These are phyloP conservation scores for Acanthiza pusilla DNA, from an alignment of 2,797 vertebrate species.

Conservation along the genomic window DNA sequence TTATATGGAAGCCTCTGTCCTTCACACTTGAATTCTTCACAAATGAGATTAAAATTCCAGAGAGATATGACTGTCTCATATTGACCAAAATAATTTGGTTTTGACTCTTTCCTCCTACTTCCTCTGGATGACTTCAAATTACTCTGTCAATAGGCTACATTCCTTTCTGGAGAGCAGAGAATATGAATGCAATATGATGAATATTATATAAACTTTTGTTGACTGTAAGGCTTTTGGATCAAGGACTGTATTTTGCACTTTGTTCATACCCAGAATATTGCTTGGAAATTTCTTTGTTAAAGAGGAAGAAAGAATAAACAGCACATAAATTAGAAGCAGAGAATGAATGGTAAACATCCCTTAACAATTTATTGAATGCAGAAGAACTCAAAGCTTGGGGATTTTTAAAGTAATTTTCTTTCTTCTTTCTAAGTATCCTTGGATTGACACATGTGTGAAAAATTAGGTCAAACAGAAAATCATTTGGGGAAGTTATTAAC, in stretches of 20 bases:
- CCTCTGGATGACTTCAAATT: background rate
- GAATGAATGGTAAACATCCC: background rate
- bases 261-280: background rate
- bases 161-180: background rate
- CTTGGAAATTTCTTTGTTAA: background rate
- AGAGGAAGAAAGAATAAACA: background rate
- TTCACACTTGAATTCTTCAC: background rate
- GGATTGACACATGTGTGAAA: background rate
- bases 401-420: background rate
- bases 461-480: background rate
- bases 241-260: background rate
- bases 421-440: background rate
- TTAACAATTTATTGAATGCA: background rate
- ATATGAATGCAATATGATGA: background rate
- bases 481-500: background rate
- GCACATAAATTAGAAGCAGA: background rate
- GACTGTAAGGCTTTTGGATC: background rate
- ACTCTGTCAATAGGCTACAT: background rate
- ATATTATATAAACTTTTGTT: background rate
- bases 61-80: background rate
- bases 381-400: background rate
- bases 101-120: background rate
- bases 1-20: background rate
- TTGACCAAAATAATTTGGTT: background rate
- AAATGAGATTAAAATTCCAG: background rate